A percentile compares a stretch with the other conserved stretches of the same genome.
These are phyloP conservation scores for Daubentonia madagascariensis DNA, from an alignment of 2,113 vertebrate genomes.

Conservation along the genomic window DNA sequence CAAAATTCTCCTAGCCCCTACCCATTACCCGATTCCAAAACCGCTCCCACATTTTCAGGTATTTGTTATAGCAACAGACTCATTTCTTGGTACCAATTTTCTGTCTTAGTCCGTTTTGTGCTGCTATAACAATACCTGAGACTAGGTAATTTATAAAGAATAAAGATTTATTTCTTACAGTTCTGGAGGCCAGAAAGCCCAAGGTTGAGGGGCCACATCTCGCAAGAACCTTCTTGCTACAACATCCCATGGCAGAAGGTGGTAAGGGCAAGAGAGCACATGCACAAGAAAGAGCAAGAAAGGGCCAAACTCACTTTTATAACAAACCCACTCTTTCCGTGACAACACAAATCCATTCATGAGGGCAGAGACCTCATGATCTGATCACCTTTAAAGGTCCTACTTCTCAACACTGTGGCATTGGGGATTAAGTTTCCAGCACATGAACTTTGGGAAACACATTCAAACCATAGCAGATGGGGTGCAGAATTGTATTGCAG, in stretches of 20 bases:
- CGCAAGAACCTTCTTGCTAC: neutral
- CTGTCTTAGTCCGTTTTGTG: neutral
- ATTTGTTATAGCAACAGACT: neutral
- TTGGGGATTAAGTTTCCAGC: neutral
- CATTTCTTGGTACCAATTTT: neutral
- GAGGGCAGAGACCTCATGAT: neutral
- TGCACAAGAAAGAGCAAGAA: neutral
- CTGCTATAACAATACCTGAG: neutral
- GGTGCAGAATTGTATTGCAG: neutral
- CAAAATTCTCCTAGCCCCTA: neutral
- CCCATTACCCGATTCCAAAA: neutral
- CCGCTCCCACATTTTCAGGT: neutral
- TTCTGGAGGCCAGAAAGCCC: neutral
- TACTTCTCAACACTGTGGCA: neutral
- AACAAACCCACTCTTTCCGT: neutral
- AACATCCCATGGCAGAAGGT: neutral
- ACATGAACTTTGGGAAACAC: neutral
- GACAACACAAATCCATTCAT: neutral
- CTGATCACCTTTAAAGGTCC: neutral
- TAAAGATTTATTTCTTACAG: neutral
- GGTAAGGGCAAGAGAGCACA: neutral
- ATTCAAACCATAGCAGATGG: neutral
- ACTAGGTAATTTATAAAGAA: neutral
- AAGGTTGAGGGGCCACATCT: neutral
- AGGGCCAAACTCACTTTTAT: neutral